Percentiles rank a stretch among this genome's conserved stretches.
These are phyloP conservation scores for silkworm (Bombyx mori) DNA, from an alignment of 1,140 invertebrate species.

Conservation along the genomic window ASM3026992v2 NC_085126.1:8323001-8323500, in stretches of 20 bases:
- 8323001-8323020: too few species aligned
- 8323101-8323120: too few species aligned
- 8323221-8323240: slow-evolving; percentile 13
- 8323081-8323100: too few species aligned
- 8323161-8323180: too few species aligned
- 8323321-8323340: slow-evolving; percentile 15
- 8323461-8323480: slow-evolving; percentile 25
- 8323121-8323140: too few species aligned
- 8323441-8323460: slow-evolving; percentile 34
- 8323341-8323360: slow-evolving; percentile 20
- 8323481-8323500: neutral
- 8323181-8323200: too few species aligned
- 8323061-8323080: too few species aligned
- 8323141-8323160: too few species aligned
- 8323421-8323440: slow-evolving; percentile 19
- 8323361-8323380: slow-evolving; percentile 28
- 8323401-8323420: slow-evolving; percentile 29
- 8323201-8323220: slow-evolving; percentile 14
- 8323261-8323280: slow-evolving; percentile 20
- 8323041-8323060: too few species aligned
- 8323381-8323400: slow-evolving; percentile 13
- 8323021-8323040: too few species aligned
- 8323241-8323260: slow-evolving; percentile 27
- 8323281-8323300: slow-evolving; percentile 15
- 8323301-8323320: slow-evolving; percentile 15